Percentiles rank a stretch among this genome's conserved stretches.
phyloP scores from a whole-genome alignment of 1,140 invertebrate genomes.

The Antheraea mylitta region DNA sequence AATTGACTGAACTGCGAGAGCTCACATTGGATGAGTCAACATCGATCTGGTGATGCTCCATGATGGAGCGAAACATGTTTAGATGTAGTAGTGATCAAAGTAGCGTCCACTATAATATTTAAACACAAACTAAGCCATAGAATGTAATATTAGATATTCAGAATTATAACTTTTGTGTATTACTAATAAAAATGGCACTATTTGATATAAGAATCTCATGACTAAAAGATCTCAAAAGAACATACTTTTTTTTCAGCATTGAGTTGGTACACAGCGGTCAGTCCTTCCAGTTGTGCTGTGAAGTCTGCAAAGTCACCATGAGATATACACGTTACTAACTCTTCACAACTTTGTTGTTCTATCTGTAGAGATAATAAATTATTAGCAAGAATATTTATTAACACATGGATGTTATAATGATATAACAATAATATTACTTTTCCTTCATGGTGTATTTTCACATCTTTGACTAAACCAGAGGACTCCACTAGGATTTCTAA shows the following conservation, averaged over 20 bases:
- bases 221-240: too few relatives aligned
- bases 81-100: too few relatives aligned
- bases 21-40: too few relatives aligned
- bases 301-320: constrained; percentile 95
- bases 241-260: constrained; percentile 90
- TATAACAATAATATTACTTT: constrained; percentile 61
- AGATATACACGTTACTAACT: constrained; percentile 83
- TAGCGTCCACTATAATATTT: too few relatives aligned
- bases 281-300: constrained; percentile 93
- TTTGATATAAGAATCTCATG: too few relatives aligned
- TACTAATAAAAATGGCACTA: too few relatives aligned
- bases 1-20: too few relatives aligned
- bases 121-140: too few relatives aligned
- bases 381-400: constrained; percentile 11
- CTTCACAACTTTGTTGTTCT: constrained; percentile 88
- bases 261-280: constrained; percentile 95
- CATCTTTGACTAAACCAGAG: constrained; percentile 91
- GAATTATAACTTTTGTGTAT: too few relatives aligned
- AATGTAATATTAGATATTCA: too few relatives aligned
- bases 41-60: too few relatives aligned
- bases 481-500: constrained; percentile 93
- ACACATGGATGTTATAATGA: background rate
- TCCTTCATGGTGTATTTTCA: constrained; percentile 95
- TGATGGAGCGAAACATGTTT: too few relatives aligned
- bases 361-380: constrained; percentile 16